A percentile compares a stretch with the other conserved stretches of the same genome.
Evolutionary conservation across 2,797 vertebrate species (phyloP).

Genomic region (Nasua narica): DNA sequence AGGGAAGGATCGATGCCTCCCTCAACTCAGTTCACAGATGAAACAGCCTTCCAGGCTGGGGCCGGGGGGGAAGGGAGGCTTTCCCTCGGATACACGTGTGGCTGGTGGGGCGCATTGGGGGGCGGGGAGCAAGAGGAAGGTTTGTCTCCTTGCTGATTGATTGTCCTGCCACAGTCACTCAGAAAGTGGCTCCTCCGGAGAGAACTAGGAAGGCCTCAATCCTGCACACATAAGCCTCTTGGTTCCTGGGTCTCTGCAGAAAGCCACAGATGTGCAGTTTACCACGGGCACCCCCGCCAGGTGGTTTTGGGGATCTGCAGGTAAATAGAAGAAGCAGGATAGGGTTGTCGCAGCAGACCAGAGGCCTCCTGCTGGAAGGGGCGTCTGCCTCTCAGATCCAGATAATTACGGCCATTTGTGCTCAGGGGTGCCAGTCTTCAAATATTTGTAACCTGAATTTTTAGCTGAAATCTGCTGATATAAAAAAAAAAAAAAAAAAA

Average conservation of each 20-base stretch:
- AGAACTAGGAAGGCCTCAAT: background rate
- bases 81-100: background rate
- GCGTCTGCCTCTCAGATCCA: background rate
- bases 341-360: too few relatives aligned
- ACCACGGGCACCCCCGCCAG: background rate
- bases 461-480: background rate
- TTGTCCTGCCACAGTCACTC: background rate
- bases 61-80: fast-evolving
- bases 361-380: fast-evolving
- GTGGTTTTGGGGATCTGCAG: background rate
- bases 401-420: background rate
- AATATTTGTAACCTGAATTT: background rate
- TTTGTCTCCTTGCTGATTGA: background rate
- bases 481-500: too few relatives aligned
- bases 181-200: background rate
- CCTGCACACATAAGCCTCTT: too few relatives aligned
- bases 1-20: background rate
- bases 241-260: background rate
- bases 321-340: background rate
- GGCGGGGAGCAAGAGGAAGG: too few relatives aligned
- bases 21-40: background rate
- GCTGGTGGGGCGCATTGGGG: fast-evolving
- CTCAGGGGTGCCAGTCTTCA: background rate
- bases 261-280: background rate
- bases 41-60: background rate